Percentiles rank a stretch among this genome's conserved stretches.
These are phyloP conservation scores for Physocephala rufipes DNA, from an alignment of 2,888 invertebrate species.

Conservation along the genomic window DNA sequence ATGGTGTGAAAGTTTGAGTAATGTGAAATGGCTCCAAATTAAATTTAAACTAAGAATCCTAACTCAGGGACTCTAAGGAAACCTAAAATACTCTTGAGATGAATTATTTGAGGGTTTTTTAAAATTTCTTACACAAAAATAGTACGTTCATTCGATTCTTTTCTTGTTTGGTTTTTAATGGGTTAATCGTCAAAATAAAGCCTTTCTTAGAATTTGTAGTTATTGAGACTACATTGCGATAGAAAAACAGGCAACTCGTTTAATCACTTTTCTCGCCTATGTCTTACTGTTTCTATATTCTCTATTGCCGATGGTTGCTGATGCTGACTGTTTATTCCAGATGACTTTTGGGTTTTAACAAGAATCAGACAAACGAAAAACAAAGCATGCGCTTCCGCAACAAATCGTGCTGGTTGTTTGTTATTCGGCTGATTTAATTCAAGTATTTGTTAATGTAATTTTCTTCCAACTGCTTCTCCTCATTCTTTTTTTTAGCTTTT, in stretches of 20 bases:
- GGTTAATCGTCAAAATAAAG: constrained; percentile 17
- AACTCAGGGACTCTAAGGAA: not conserved
- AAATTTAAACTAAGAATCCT: no score
- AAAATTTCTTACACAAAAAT: no score
- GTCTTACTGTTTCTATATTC: not conserved
- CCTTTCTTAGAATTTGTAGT: no score
- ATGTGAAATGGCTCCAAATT: no score
- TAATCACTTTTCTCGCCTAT: not conserved
- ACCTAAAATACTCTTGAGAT: constrained; percentile 21
- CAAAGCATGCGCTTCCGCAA: constrained; percentile 25
- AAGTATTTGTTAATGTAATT: no score
- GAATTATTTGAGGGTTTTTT: no score
- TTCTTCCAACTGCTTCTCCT: constrained; percentile 13
- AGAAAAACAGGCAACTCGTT: constrained; percentile 18
- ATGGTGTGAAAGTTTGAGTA: no score
- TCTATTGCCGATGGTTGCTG: no score
- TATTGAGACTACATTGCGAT: no score
- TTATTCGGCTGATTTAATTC: no score
- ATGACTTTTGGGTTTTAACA: constrained; percentile 2
- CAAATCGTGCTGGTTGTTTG: constrained; percentile 25
- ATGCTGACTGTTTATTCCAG: not conserved
- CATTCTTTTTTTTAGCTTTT: constrained; percentile 3
- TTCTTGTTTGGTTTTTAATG: not conserved
- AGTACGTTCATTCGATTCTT: not conserved
- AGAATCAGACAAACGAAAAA: constrained; percentile 18